Conservation (phyloP, 2,888 invertebrate genomes). For the Phrixothrix hirtus region DNA sequence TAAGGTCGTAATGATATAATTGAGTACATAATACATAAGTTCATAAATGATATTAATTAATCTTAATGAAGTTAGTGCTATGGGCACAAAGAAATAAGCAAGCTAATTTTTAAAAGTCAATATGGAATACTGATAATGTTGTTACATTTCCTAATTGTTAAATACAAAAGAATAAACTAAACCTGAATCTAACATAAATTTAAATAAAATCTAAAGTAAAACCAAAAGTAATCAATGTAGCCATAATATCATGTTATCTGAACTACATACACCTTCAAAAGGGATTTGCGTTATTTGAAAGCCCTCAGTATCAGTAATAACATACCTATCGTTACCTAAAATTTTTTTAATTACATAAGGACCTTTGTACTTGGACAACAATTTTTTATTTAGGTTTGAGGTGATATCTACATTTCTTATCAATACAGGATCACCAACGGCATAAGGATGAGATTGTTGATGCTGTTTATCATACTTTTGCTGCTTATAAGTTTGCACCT, state of each 20-base stretch:
- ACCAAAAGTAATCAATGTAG: too few relatives aligned
- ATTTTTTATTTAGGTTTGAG: constrained; percentile 33
- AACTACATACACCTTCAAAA: constrained; percentile 22
- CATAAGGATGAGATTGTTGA: constrained; percentile 15
- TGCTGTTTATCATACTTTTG: constrained; percentile 19
- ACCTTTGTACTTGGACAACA: constrained; percentile 35
- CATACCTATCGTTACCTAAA: constrained; percentile 35
- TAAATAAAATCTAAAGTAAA: too few relatives aligned
- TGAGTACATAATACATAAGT: too few relatives aligned
- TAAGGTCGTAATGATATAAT: too few relatives aligned
- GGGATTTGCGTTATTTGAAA: constrained; percentile 29
- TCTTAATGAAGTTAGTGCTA: too few relatives aligned
- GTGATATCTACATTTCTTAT: constrained; percentile 31
- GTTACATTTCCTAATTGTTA: too few relatives aligned
- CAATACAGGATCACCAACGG: constrained; percentile 32
- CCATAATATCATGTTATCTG: constrained; percentile 24
- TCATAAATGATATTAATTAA: too few relatives aligned
- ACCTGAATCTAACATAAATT: too few relatives aligned
- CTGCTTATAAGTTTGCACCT: background rate
- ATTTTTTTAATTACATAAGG: constrained; percentile 32
- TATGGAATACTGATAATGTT: too few relatives aligned
- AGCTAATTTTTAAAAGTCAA: too few relatives aligned
- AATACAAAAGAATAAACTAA: too few relatives aligned
- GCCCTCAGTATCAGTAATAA: constrained; percentile 26
- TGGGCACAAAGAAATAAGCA: too few relatives aligned